Conservation (phyloP, 2,797 vertebrate genomes). For the Chiloscyllium punctatum region DNA sequence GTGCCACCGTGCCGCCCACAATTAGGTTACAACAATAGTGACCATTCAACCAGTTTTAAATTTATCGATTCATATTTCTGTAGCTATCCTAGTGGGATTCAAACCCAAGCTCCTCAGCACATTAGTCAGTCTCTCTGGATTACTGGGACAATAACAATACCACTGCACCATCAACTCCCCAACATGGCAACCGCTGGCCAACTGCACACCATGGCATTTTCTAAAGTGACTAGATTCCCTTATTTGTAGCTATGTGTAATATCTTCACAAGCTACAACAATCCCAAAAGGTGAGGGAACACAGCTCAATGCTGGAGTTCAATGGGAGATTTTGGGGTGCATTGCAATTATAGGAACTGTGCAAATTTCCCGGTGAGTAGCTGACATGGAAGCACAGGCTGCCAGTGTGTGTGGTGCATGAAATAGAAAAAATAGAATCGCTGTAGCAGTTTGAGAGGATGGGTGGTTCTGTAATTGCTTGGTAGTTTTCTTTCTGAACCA, state of each 20-base stretch:
- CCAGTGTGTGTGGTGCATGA: neutral
- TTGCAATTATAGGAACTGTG: neutral
- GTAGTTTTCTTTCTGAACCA: neutral
- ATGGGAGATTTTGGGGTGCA: neutral
- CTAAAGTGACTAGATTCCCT: neutral
- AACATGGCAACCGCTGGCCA: neutral
- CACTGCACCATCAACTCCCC: too few species aligned
- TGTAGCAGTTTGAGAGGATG: neutral
- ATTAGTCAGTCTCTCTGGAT: too few species aligned
- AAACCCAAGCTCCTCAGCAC: too few species aligned
- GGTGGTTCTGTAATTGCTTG: neutral
- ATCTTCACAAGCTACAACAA: neutral
- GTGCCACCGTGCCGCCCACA: too few species aligned
- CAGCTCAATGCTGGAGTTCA: neutral
- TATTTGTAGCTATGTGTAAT: neutral
- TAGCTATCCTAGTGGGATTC: too few species aligned
- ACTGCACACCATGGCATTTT: neutral
- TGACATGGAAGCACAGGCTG: neutral
- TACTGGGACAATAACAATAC: too few species aligned
- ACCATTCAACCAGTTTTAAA: too few species aligned
- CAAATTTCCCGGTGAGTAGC: neutral
- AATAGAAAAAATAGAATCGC: neutral
- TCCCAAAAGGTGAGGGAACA: neutral
- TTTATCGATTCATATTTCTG: too few species aligned
- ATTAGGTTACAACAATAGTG: too few species aligned